Conservation (phyloP, 2,113 vertebrate genomes). For the Chaetodon auriga region DNA sequence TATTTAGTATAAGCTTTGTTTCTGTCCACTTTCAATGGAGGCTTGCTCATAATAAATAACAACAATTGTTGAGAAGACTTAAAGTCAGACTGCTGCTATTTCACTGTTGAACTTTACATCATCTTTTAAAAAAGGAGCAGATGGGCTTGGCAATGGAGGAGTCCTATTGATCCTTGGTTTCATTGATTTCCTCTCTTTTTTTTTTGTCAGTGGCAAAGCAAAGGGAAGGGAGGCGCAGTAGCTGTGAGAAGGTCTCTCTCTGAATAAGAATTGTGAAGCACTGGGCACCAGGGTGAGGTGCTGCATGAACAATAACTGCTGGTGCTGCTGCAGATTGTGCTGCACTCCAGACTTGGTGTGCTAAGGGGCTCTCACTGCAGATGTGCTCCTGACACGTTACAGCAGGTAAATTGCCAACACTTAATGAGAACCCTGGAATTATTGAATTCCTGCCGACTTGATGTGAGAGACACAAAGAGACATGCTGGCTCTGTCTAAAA, state of each 20-base stretch:
- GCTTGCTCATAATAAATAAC: conserved; percentile 31
- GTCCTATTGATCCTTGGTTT: conserved; percentile 76
- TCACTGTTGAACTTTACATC: conserved; percentile 75
- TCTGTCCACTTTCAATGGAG: conserved; percentile 21
- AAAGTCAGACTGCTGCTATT: conserved; percentile 63
- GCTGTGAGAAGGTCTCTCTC: conserved; percentile 71
- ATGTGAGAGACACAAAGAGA: conserved; percentile 68
- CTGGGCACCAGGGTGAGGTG: conserved; percentile 72
- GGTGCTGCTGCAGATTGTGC: conserved; percentile 62
- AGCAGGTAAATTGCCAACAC: conserved; percentile 69
- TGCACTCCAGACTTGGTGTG: conserved; percentile 65
- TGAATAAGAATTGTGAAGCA: conserved; percentile 79
- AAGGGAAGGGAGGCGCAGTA: conserved; percentile 61
- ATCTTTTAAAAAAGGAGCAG: conserved; percentile 70
- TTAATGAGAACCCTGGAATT: conserved; percentile 74
- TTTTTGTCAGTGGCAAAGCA: conserved; percentile 63
- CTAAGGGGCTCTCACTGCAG: conserved; percentile 68
- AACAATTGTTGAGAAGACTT: conserved; percentile 39
- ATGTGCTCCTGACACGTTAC: conserved; percentile 70
- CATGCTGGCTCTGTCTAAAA: conserved; percentile 69
- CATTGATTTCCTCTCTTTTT: conserved; percentile 78
- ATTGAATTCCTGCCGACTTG: conserved; percentile 75
- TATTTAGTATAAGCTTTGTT: conserved; percentile 4
- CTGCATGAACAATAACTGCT: conserved; percentile 80
- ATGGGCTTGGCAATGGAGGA: conserved; percentile 64